phyloP scores from a whole-genome alignment of 2,113 vertebrate species.

The Serilophus lunatus region DNA sequence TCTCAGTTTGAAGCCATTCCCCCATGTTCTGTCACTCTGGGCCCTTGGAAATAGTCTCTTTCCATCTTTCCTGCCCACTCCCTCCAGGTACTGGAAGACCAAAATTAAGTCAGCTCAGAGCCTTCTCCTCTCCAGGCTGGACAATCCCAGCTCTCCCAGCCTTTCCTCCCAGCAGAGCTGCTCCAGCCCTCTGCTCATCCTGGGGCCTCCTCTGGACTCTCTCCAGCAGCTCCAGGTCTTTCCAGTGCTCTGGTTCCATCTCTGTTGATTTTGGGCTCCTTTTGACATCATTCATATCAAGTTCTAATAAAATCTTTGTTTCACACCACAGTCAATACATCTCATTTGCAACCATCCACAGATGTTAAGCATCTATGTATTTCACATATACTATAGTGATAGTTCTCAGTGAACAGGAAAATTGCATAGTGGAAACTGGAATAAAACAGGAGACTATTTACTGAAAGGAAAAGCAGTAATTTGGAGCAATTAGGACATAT shows the following conservation, averaged over 20 bases:
- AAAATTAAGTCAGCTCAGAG: not conserved
- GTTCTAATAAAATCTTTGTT: not conserved
- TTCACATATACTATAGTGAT: not conserved
- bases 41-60: not conserved
- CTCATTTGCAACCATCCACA: not conserved
- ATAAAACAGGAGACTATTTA: conserved; percentile 19
- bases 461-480: conserved; percentile 38
- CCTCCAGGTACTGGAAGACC: not conserved
- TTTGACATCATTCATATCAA: not conserved
- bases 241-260: not conserved
- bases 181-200: not conserved
- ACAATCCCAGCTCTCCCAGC: not conserved
- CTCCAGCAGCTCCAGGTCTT: not conserved
- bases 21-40: not conserved
- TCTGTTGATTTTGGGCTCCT: not conserved
- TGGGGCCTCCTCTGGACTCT: not conserved
- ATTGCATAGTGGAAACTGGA: not conserved
- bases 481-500: conserved; percentile 19
- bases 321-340: not conserved
- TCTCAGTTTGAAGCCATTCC: not conserved
- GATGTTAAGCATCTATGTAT: not conserved
- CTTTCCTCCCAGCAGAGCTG: not conserved
- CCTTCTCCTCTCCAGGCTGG: not conserved
- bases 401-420: not conserved
- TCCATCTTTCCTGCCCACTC: not conserved